Base-by-base conservation (phyloP, 2,113 vertebrate species). In the Mesoclemmys tuberculata region DNA sequence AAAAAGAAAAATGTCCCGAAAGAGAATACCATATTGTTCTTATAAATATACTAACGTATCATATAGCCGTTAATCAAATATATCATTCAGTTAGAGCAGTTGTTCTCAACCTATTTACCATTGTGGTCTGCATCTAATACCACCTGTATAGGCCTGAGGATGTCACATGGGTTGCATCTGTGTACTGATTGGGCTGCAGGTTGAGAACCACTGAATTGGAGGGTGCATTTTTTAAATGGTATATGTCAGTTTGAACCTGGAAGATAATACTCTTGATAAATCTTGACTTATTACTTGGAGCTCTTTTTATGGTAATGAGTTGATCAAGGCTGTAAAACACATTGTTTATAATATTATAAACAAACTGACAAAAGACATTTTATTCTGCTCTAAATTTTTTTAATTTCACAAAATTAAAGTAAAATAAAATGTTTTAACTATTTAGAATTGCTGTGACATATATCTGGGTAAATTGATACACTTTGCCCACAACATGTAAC, bases 11-110 rank as follows among this genome's bases (percentile, higher is more conserved):
- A 48, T 21, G 10, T 26, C 38, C 49, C 3, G 3, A 35, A n/a
- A 16, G 22, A 29, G 24, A 56, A 56, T 24, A 4, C 0, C 18
- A 0, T 44, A 0, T 22, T 0, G 0, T 11, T 38, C 18, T 52
- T 64, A 1, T 5, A 29, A 18, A 19, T 0, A 14, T 19, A 29
- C 35, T 46, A 6, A 14, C 74, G 0, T 1, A 21, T 44, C 51
- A 21, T 7, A 1, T 74, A 0, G 1, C 4, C 61, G 41, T 41
- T 71, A 71, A 71, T n/a, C 21, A 71, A 38, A 71, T 38, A n/a
- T 71, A 38, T 71, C 5, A 10, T 71, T 71, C 68, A 71, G n/a
- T 71, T 24, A 71, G 9, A 41, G 18, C 56, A 46, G 46, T 46
- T 5, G 46, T 46, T 46, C 46, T 46, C 46, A 46, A 46, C 46